Evolutionary conservation across 2,888 invertebrate genomes (phyloP).

Genomic region (Erebia palarica): DNA sequence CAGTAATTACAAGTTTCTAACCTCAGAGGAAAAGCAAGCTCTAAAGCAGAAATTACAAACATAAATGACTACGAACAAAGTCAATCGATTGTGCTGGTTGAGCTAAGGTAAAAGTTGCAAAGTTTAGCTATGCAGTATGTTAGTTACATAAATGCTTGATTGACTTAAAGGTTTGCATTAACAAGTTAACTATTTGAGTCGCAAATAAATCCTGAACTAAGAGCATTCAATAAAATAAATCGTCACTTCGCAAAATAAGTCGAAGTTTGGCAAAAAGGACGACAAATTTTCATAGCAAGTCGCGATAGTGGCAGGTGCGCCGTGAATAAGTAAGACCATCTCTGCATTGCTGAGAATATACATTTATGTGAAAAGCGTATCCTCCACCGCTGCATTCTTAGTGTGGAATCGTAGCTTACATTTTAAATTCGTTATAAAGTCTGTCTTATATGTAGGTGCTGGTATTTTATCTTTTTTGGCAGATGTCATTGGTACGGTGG

Average conservation of each 20-base stretch:
- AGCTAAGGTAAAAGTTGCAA: no score
- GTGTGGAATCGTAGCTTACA: constrained; percentile 59
- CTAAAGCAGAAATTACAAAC: no score
- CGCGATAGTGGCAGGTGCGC: constrained; percentile 62
- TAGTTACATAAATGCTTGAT: no score
- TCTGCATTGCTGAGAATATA: constrained; percentile 60
- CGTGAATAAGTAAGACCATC: constrained; percentile 64
- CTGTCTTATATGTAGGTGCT: constrained; percentile 23
- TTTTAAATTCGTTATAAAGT: constrained; percentile 45
- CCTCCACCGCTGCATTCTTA: constrained; percentile 49
- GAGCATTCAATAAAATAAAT: constrained; percentile 45
- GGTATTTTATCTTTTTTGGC: not conserved
- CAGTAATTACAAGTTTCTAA: no score
- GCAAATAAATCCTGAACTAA: not conserved
- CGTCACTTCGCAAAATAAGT: constrained; percentile 61
- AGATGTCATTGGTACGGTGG: no score
- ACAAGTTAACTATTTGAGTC: no score
- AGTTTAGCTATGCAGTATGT: no score
- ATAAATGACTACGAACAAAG: no score
- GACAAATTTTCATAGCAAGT: constrained; percentile 72
- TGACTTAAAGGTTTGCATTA: no score
- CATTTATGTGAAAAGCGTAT: constrained; percentile 62
- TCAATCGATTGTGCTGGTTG: no score
- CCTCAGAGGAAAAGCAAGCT: no score
- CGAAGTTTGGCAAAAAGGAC: constrained; percentile 68